phyloP scores from a whole-genome alignment of 1,140 invertebrate species.

The Tetramorium simillimum region DNA sequence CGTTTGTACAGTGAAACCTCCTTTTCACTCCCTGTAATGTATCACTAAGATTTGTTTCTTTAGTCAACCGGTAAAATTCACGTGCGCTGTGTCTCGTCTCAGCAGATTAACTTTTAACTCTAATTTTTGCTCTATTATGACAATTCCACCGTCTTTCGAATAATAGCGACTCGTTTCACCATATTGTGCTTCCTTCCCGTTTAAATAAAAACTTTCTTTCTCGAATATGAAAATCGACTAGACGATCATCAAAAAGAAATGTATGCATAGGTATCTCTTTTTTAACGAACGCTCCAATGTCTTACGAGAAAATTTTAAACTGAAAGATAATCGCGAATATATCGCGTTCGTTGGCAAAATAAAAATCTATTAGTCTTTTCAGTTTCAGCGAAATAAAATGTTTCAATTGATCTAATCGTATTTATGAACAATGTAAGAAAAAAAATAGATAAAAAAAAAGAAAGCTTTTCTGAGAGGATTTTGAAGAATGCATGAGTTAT shows the following conservation, averaged over 20 bases:
- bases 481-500: conserved; percentile 50
- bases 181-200: background rate
- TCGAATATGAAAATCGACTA: background rate
- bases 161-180: background rate
- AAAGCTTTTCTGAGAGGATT: conserved; percentile 42
- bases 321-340: background rate
- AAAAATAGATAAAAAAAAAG: background rate
- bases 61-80: conserved; percentile 13
- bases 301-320: conserved; percentile 1
- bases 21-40: background rate
- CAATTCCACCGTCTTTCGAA: background rate
- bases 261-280: background rate
- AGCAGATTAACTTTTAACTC: background rate
- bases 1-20: conserved; percentile 65
- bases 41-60: conserved; percentile 33
- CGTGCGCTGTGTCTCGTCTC: background rate
- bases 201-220: background rate
- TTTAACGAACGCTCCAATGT: background rate
- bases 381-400: background rate
- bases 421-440: background rate
- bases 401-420: background rate
- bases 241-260: background rate
- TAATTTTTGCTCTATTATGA: conserved; percentile 10
- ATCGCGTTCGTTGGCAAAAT: background rate
- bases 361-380: background rate